phyloP scores from a whole-genome alignment of 2,797 vertebrate species.

The Lates japonicus region DNA sequence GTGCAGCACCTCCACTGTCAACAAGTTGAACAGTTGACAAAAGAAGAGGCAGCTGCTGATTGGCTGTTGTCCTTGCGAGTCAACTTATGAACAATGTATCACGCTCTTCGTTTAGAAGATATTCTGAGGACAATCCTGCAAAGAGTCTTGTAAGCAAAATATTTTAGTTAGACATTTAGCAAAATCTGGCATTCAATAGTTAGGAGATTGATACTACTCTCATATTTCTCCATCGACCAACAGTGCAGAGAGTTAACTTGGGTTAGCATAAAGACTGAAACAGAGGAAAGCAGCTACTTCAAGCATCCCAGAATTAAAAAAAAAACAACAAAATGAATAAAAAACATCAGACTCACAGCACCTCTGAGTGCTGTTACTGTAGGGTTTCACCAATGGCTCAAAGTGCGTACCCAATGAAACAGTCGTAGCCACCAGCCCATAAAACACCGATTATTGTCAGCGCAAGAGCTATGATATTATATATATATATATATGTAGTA shows the following conservation, averaged over 20 bases:
- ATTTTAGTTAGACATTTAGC: not conserved
- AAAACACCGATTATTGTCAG: not conserved
- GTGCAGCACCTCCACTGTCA: constrained; percentile 67
- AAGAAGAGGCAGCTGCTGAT: constrained; percentile 58
- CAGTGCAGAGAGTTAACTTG: not conserved
- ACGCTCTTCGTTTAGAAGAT: constrained; percentile 52
- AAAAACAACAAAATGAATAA: too few species aligned
- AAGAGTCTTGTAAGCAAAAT: constrained; percentile 1
- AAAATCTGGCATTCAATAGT: not conserved
- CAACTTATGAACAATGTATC: constrained; percentile 43
- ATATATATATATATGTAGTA: too few species aligned
- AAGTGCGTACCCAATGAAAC: not conserved
- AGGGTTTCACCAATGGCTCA: not conserved
- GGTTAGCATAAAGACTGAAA: constrained; percentile 8
- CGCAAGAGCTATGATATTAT: not conserved
- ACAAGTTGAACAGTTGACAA: constrained; percentile 54
- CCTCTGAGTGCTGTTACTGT: too few species aligned
- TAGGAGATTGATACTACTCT: not conserved
- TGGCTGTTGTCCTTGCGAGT: constrained; percentile 63
- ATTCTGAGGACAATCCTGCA: constrained; percentile 51
- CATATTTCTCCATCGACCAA: not conserved
- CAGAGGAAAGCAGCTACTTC: not conserved
- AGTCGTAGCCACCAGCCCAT: not conserved
- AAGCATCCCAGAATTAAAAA: too few species aligned
- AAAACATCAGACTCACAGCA: too few species aligned